Conservation (phyloP, 2,888 invertebrate genomes). For the Argynnis bischoffii region DNA sequence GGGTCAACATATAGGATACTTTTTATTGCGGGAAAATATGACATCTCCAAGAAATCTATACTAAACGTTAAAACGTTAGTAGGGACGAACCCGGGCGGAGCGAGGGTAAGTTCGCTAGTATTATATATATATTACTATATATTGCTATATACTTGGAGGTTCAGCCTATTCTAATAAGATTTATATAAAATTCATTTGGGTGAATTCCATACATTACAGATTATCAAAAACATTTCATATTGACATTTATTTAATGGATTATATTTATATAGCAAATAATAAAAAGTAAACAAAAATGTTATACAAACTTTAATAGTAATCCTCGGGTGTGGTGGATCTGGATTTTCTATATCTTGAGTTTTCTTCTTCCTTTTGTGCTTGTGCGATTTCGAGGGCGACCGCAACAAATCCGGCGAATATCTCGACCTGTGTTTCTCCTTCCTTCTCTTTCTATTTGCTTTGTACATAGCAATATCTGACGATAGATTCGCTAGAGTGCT, state of each 20-base stretch:
- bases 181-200: too few relatives aligned
- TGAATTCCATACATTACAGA: not conserved
- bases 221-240: not conserved
- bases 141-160: too few relatives aligned
- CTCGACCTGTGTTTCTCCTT: constrained; percentile 90
- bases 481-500: constrained; percentile 73
- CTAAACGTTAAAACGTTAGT: too few relatives aligned
- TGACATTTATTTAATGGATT: not conserved
- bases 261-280: constrained; percentile 5
- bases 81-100: too few relatives aligned
- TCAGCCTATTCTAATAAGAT: too few relatives aligned
- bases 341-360: constrained; percentile 84
- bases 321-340: constrained; percentile 84
- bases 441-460: constrained; percentile 86
- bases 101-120: too few relatives aligned
- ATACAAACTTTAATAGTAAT: constrained; percentile 89
- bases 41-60: too few relatives aligned
- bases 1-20: too few relatives aligned
- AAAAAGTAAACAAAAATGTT: not conserved
- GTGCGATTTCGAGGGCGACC: constrained; percentile 87
- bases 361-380: constrained; percentile 92
- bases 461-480: constrained; percentile 78
- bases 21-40: too few relatives aligned
- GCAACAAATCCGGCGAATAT: constrained; percentile 86
- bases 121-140: too few relatives aligned